These are phyloP conservation scores for Hippoglossus hippoglossus DNA, from an alignment of 2,797 vertebrate species.

Conservation along the genomic window DNA sequence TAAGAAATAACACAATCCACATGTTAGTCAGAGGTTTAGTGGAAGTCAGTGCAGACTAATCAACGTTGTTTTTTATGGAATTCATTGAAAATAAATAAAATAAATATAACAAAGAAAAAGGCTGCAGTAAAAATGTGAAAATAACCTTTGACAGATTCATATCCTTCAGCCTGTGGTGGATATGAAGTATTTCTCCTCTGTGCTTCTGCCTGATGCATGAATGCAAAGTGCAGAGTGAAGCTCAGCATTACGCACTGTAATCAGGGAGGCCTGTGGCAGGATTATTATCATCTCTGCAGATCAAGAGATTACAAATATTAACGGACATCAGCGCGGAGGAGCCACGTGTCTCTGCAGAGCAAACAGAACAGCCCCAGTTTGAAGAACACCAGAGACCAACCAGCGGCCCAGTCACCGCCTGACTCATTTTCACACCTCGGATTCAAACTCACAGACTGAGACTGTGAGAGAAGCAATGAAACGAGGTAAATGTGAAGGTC, in stretches of 20 bases:
- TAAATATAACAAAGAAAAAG: background rate
- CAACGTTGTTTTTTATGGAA: too few relatives aligned
- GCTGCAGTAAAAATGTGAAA: background rate
- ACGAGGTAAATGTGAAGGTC: too few relatives aligned
- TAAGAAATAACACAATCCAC: too few relatives aligned
- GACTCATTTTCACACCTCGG: too few relatives aligned
- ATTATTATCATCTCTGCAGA: slow-evolving; percentile 75
- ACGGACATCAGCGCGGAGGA: slow-evolving; percentile 20
- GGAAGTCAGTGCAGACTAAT: too few relatives aligned
- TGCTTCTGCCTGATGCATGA: slow-evolving; percentile 35
- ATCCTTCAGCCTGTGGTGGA: too few relatives aligned
- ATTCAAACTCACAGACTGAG: too few relatives aligned
- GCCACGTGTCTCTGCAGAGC: slow-evolving; percentile 28
- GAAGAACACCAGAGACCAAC: background rate
- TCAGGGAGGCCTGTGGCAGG: slow-evolving; percentile 70
- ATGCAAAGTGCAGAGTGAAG: slow-evolving; percentile 34
- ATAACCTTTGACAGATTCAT: too few relatives aligned
- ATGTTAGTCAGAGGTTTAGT: too few relatives aligned
- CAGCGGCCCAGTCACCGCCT: background rate
- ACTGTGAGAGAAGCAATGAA: too few relatives aligned
- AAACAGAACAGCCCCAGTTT: too few relatives aligned
- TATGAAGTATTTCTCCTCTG: background rate
- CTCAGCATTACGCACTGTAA: slow-evolving; percentile 48
- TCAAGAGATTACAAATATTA: slow-evolving; percentile 76
- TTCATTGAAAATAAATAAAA: too few relatives aligned